Evolutionary conservation across 2,113 vertebrate species (phyloP).

Genomic region (Dromas ardeola): DNA sequence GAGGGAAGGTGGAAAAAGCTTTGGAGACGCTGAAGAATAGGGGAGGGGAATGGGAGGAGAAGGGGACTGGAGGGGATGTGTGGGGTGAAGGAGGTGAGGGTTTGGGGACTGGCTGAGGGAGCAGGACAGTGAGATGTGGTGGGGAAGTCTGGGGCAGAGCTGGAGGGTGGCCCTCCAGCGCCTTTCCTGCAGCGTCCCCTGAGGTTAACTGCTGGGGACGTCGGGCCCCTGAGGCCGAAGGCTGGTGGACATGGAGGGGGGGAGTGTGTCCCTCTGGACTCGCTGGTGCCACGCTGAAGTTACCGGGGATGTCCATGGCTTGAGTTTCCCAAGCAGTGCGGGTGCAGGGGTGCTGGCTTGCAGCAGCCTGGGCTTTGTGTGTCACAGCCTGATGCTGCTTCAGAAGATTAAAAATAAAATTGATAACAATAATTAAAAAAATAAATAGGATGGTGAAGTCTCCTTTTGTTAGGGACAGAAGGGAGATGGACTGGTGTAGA

Average conservation of each 20-base stretch:
- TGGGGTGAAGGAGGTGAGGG: neutral
- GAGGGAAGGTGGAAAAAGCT: neutral
- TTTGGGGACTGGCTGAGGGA: neutral
- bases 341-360: neutral
- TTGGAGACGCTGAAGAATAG: neutral
- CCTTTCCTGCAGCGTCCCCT: neutral
- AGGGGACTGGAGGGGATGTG: neutral
- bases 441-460: neutral
- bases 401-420: neutral
- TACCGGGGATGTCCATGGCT: neutral
- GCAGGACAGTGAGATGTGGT: neutral
- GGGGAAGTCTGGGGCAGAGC: neutral
- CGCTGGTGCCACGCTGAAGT: neutral
- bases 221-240: fast-evolving
- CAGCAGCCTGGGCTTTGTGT: neutral
- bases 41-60: neutral
- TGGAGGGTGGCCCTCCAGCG: neutral
- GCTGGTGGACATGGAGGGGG: neutral
- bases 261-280: neutral
- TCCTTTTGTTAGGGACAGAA: neutral
- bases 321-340: neutral
- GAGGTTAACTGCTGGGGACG: neutral
- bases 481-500: neutral
- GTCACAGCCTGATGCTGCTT: neutral
- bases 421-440: neutral